Conservation (phyloP, 2,797 vertebrate species). For the Coccyzus lansbergi region DNA sequence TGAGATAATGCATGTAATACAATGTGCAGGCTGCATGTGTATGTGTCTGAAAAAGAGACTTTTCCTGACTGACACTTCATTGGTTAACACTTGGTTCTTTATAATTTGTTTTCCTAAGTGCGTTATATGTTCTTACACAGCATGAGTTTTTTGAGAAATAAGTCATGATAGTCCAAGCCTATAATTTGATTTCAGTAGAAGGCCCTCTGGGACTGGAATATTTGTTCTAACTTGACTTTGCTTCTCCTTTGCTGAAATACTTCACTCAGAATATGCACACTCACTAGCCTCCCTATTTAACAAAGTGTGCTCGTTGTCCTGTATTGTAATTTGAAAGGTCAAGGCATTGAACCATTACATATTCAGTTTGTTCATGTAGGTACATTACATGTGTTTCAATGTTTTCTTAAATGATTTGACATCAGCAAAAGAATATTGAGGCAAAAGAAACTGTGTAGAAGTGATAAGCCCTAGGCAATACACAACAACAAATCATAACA, state of each 20-base stretch:
- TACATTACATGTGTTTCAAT: constrained; percentile 8
- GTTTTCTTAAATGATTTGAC: constrained; percentile 45
- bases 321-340: constrained; percentile 44
- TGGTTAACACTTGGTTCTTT: constrained; percentile 30
- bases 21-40: background rate
- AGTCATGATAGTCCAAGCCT: constrained; percentile 38
- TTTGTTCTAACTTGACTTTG: constrained; percentile 49
- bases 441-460: background rate
- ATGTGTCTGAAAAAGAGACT: background rate
- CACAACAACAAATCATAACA: background rate
- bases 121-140: constrained; percentile 19
- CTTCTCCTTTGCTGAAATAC: background rate
- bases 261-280: constrained; percentile 10
- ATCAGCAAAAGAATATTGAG: background rate
- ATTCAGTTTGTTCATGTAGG: constrained; percentile 51
- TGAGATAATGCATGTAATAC: background rate
- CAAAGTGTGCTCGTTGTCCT: constrained; percentile 23
- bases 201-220: constrained; percentile 19
- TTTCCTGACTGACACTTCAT: background rate
- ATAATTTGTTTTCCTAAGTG: constrained; percentile 41
- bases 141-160: constrained; percentile 6
- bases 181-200: constrained; percentile 50
- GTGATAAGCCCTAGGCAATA: background rate
- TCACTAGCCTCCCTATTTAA: background rate
- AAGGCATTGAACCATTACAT: constrained; percentile 33